phyloP scores from a whole-genome alignment of 2,113 vertebrate species.

The Tachysurus fulvidraco region DNA sequence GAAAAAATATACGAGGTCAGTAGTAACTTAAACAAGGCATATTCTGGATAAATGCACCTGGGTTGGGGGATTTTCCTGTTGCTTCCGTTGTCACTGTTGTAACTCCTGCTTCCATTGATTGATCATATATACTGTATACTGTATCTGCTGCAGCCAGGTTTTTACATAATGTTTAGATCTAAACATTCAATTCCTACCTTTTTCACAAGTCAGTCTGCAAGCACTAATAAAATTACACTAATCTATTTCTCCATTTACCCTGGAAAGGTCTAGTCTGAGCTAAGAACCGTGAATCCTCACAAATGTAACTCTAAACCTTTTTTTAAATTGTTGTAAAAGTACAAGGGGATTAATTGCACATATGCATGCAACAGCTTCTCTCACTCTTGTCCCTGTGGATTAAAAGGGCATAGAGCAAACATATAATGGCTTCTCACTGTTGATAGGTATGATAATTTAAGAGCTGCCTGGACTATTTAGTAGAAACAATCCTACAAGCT shows the following conservation, averaged over 20 bases:
- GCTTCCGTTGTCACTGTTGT: background rate
- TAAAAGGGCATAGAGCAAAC: background rate
- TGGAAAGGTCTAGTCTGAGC: background rate
- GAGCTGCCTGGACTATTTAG: constrained; percentile 43
- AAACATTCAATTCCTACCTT: background rate
- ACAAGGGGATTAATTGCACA: constrained; percentile 30
- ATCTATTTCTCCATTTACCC: background rate
- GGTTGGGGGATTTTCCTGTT: background rate
- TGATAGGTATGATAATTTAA: constrained; percentile 30
- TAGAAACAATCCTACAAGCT: constrained; percentile 56
- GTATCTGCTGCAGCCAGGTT: background rate
- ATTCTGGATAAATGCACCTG: background rate
- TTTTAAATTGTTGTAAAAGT: constrained; percentile 16
- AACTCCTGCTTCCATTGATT: background rate
- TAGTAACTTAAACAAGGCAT: background rate
- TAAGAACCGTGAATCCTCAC: background rate
- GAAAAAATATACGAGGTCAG: background rate
- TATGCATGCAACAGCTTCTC: constrained; percentile 12
- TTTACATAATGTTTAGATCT: background rate
- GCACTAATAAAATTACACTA: background rate
- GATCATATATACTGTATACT: background rate
- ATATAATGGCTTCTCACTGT: constrained; percentile 4
- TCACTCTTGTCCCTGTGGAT: background rate
- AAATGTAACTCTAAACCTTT: background rate
- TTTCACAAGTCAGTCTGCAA: background rate